These are phyloP conservation scores for Butorides virescens DNA, from an alignment of 2,113 vertebrate species.

Conservation along the genomic window DNA sequence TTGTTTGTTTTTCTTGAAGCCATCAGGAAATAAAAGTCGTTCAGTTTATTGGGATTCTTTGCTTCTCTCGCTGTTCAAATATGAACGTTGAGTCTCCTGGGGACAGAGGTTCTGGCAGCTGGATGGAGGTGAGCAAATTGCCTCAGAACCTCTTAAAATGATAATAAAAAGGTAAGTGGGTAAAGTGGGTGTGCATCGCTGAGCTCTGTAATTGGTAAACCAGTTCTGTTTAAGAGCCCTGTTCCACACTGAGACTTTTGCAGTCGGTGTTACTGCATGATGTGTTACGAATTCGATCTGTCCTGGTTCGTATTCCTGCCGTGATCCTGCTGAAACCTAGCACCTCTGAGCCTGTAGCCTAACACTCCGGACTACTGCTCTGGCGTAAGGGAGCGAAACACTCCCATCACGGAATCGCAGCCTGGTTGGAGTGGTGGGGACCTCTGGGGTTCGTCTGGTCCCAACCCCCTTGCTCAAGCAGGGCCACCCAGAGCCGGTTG, in stretches of 20 bases:
- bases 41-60: background rate
- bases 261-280: fast-evolving
- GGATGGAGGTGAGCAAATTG: background rate
- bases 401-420: no score
- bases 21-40: background rate
- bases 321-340: background rate
- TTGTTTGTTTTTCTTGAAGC: background rate
- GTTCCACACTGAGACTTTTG: background rate
- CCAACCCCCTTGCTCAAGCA: background rate
- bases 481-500: background rate
- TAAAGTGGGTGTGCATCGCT: no score
- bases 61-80: background rate
- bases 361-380: fast-evolving
- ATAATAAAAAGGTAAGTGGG: background rate
- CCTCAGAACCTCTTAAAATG: background rate
- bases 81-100: background rate
- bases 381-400: background rate
- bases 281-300: background rate
- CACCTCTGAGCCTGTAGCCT: no score
- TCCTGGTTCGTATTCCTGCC: background rate
- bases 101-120: background rate
- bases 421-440: background rate
- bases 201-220: background rate
- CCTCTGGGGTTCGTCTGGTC: no score
- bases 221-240: no score